phyloP scores from a whole-genome alignment of 30 jellyfish, hydroid and myxozoan species.

The Euphysa ruthae region DNA sequence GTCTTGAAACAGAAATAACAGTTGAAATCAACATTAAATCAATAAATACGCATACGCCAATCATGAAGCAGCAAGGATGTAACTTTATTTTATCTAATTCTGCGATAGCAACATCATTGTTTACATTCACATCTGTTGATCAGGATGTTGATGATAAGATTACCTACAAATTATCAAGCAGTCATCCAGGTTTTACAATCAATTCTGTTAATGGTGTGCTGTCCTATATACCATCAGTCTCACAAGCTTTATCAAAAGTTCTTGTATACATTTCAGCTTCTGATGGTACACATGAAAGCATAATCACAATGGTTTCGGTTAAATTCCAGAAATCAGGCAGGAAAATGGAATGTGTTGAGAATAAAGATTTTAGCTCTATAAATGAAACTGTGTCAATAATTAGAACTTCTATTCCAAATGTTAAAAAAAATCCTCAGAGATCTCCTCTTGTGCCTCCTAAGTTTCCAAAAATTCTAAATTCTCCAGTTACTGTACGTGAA shows the following conservation, averaged over 20 bases:
- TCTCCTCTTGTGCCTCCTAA: background rate
- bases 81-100: constrained; percentile 24
- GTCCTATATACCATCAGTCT: background rate
- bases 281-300: constrained; percentile 23
- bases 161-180: constrained; percentile 16
- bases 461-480: background rate
- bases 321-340: background rate
- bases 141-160: constrained; percentile 17
- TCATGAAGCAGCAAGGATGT: constrained; percentile 27
- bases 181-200: constrained; percentile 45
- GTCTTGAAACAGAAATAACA: constrained; percentile 29
- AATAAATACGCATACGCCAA: constrained; percentile 63
- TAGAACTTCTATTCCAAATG: background rate
- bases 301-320: background rate
- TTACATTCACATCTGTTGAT: constrained; percentile 59
- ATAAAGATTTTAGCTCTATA: background rate
- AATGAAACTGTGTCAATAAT: background rate
- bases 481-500: constrained; percentile 4
- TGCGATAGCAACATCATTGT: background rate
- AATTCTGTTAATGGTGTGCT: constrained; percentile 51
- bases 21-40: constrained; percentile 43
- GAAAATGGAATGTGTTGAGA: background rate
- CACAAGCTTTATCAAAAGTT: background rate
- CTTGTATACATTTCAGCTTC: background rate
- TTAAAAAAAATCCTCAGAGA: background rate